Base-by-base conservation (phyloP, 2,888 invertebrate species). In the Neoaliturus tenellus region DNA sequence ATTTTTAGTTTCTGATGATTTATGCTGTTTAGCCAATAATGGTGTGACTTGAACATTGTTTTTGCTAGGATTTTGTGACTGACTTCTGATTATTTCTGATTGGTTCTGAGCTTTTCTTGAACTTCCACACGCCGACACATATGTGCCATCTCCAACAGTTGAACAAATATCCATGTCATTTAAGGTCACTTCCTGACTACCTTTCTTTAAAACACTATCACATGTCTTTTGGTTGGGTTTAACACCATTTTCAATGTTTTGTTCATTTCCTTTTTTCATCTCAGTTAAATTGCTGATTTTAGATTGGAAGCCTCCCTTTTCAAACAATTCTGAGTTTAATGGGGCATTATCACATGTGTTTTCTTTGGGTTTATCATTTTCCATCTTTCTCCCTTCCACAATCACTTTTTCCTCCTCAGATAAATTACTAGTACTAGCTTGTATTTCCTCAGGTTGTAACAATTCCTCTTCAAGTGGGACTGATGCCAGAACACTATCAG, bases 161-260 rank as follows among this genome's bases (percentile, higher is more conserved):
- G 75, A 75, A 48, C 75, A 75, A 75, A 75, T 75, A n/a, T 75
- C 75, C 75, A 75, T 75, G 28, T 75, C 75, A 25, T 23, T 48
- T 3, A 48, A 0, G 28, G 48, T 48, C 1, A 75, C 28, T 23
- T 28, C 62, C 1, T 55, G 23, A 20, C 31, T 5, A 48, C 25
- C 48, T 25, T 41, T 75, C 6, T 35, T 75, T 75, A 28, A 28
- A 28, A 1, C 25, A 48, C 48, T 28, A 2, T 75, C 48, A 39
- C 71, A 1, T 6, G 23, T 10, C 0, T 4, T 3, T 25, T 71
- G 71, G 33, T 39, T 55, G n/a, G 28, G 28, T 23, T 23, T 51
- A 0, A 23, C n/a, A 23, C 23, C 14, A 4, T 12, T 51, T 23
- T 51, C 23, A 20, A 20, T 23, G 20, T 23, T 51, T 4, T 48